Conservation (phyloP, 2,797 vertebrate species). For the Sorex maritimensis region DNA sequence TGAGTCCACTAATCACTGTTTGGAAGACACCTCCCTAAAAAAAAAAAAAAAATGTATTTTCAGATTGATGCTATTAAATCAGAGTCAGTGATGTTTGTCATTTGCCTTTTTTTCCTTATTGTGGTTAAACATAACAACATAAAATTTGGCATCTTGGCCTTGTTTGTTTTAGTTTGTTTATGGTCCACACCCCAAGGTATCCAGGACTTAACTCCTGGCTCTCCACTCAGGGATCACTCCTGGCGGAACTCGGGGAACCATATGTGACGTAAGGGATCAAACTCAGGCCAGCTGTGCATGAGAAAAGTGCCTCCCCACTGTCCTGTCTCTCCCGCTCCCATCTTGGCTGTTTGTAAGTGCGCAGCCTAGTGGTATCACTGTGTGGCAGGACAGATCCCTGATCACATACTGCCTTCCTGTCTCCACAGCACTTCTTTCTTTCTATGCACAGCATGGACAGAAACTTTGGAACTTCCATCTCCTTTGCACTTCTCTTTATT, state of each 20-base stretch:
- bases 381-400: accelerated
- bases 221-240: too few species aligned
- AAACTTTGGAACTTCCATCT: neutral
- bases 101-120: neutral
- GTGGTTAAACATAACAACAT: neutral
- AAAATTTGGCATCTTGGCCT: neutral
- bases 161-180: too few species aligned
- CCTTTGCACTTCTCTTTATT: conserved; percentile 11
- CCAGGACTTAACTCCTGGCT: too few species aligned
- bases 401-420: neutral
- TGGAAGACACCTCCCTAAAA: neutral
- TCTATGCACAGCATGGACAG: accelerated
- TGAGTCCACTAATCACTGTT: too few species aligned
- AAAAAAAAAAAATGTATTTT: neutral
- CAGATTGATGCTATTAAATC: neutral
- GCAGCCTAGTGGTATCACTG: accelerated
- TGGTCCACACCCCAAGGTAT: too few species aligned
- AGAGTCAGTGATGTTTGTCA: neutral
- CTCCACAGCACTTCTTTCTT: neutral
- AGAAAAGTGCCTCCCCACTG: too few species aligned
- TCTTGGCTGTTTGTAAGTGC: neutral
- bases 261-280: too few species aligned
- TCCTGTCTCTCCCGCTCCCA: neutral
- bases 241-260: too few species aligned
- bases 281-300: too few species aligned